Evolutionary conservation across 2,888 invertebrate species (phyloP).

Genomic region (Scaptomyza polygonia): DNA sequence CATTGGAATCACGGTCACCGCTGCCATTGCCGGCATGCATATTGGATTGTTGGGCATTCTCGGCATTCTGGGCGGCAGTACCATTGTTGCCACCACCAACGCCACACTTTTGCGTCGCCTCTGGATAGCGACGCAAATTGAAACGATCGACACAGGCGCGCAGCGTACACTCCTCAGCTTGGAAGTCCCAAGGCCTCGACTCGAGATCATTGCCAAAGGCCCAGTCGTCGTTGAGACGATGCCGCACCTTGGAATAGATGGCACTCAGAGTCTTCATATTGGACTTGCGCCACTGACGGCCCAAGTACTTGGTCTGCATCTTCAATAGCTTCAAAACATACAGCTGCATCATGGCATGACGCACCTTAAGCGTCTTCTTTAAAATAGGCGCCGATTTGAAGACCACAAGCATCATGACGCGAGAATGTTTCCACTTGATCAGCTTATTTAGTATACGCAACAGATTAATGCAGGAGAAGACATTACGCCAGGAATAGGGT

Average conservation of each 20-base stretch:
- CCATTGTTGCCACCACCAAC: slow-evolving; percentile 75
- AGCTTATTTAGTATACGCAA: slow-evolving; percentile 98
- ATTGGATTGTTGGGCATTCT: slow-evolving; percentile 77
- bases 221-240: slow-evolving; percentile 99
- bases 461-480: slow-evolving; percentile 98
- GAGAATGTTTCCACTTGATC: slow-evolving; percentile 99
- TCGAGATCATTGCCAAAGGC: slow-evolving; percentile 99
- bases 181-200: slow-evolving; percentile 98
- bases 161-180: slow-evolving; percentile 98
- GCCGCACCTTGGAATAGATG: slow-evolving; percentile 98
- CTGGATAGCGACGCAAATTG: slow-evolving; percentile 94
- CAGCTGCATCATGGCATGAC: slow-evolving; percentile 98
- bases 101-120: slow-evolving; percentile 84
- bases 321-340: slow-evolving; percentile 98
- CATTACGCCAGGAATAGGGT: slow-evolving; percentile 98
- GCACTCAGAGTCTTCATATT: slow-evolving; percentile 99
- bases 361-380: slow-evolving; percentile 97
- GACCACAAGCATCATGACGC: slow-evolving; percentile 99
- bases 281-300: slow-evolving; percentile 99
- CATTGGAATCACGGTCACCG: slow-evolving; percentile 67
- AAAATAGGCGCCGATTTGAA: slow-evolving; percentile 99
- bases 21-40: slow-evolving; percentile 71
- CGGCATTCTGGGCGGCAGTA: slow-evolving; percentile 78
- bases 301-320: slow-evolving; percentile 99
- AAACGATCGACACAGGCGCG: slow-evolving; percentile 97